phyloP scores from a whole-genome alignment of 2,888 invertebrate species.

The Apoda limacodes region DNA sequence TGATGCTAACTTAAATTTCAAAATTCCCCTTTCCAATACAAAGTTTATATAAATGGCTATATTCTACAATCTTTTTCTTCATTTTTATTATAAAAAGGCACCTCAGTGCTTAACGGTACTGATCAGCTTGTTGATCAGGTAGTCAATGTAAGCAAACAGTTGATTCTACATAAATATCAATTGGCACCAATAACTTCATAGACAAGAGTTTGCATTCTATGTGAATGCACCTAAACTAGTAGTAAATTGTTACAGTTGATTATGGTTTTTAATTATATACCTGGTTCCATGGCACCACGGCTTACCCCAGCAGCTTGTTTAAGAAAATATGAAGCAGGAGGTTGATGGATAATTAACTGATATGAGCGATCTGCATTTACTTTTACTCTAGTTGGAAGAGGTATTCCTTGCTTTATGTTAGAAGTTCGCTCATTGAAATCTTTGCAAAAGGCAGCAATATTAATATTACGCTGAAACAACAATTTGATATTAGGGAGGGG shows the following conservation, averaged over 20 bases:
- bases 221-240: too few species aligned
- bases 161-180: too few species aligned
- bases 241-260: too few species aligned
- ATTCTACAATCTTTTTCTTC: not conserved
- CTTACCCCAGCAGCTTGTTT: slow-evolving; percentile 95
- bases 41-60: too few species aligned
- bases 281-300: slow-evolving; percentile 79
- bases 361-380: slow-evolving; percentile 90
- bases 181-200: too few species aligned
- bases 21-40: too few species aligned
- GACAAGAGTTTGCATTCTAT: too few species aligned
- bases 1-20: not conserved
- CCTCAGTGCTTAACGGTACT: too few species aligned
- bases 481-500: too few species aligned
- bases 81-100: not conserved
- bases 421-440: slow-evolving; percentile 96
- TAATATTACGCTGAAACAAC: slow-evolving; percentile 86
- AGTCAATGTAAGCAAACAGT: too few species aligned
- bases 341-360: slow-evolving; percentile 83
- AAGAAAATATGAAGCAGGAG: slow-evolving; percentile 89
- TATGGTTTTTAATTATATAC: too few species aligned
- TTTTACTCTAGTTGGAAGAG: slow-evolving; percentile 84
- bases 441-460: slow-evolving; percentile 96
- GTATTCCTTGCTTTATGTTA: slow-evolving; percentile 89
- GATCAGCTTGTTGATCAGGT: too few species aligned